Evolutionary conservation across 2,113 vertebrate genomes (phyloP), one percentile per base, ranked within the genome.

Genomic region (Symphodus melops): DNA sequence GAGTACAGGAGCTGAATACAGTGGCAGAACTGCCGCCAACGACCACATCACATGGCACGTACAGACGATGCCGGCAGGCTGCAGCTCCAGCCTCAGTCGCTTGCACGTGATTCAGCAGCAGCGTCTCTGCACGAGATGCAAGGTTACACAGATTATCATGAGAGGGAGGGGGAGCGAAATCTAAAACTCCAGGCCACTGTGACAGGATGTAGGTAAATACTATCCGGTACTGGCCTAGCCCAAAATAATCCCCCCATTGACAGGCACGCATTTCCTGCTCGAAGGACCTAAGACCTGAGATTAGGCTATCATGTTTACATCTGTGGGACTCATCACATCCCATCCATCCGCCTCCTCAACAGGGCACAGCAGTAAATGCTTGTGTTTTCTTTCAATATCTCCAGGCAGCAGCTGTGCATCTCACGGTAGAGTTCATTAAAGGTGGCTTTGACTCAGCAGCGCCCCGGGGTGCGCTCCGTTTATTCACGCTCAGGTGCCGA

Each of bases 121-220:
- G 54, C 70, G 64, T 48, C 70, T 56, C 72, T 37, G 74, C 82
- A 80, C 53, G 59, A 71, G 75, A 88, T 41, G 72, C 77, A 84
- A 68, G 73, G 84, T 85, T 82, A 69, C 56, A 37, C 75, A 67
- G 85, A 85, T 87, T 77, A 80, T 65, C 42, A 53, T 1, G 41
- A 41, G 44, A n/a, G 52, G 54, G n/a, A 39, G 52, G 19, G 41
- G 8, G 44, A 48, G 17, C 23, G 8, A 62, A 74, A 57, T 49
- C 51, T 16, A 55, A 54, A 79, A 71, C 74, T 79, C 36, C 80
- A 74, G 84, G 86, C 77, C 82, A 86, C 85, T 89, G 87, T 87
- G 21, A 92, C 89, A 78, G 84, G 86, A 89, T 89, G 88, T 79
- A 89, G 88, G 88, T 79, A 75, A 69, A 84, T 78, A 86, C 28